Evolutionary conservation across 1,140 invertebrate species (phyloP), one percentile per base, ranked within the genome.

Genomic region (Drosophila ogumai): DNA sequence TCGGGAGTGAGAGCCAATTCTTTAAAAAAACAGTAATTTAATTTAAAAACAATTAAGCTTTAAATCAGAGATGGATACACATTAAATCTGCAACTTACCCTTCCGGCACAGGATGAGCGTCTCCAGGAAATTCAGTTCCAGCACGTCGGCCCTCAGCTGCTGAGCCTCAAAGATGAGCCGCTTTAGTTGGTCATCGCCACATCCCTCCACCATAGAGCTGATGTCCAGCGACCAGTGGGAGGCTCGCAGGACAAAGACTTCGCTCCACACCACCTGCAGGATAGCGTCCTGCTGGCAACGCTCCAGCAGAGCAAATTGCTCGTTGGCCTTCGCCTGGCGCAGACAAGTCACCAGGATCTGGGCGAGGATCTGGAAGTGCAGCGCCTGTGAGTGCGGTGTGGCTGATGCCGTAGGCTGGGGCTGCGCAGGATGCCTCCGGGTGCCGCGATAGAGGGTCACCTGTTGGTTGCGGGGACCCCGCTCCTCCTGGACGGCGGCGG

Each of bases 401-500:
- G 50, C 22, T 1, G 58, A 34, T 3, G 59, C 1, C 3, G 66
- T 1, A 13, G 56, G 22, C 36, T 44, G 15, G 0, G 58, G 0
- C 28, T 47, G 55, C 0, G 63, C 40, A 17, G 61, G 15, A 19
- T 47, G 43, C 12, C 59, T 32, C 3, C 56, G 38, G 10, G 22
- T 15, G 41, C 43, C 31, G 2, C 74, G 41, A 13, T 76, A 59
- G 8, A 44, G 22, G 22, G 63, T 57, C 3, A 74, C 31, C 32
- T 79, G 79, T 22, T 79, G 76, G 54, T 54, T 82, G 50, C 96
- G 93, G 2, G 96, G 96, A 6, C 96, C 96, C 64, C 96, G 92
- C 91, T 97, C 96, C 92, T 96, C 95, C 93, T 97, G 96, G 6
- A 97, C 96, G 43, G 96, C 96, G 94, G 95, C 90, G 13, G 94